Percentiles rank a stretch among this genome's conserved stretches.
Conservation (phyloP, 1,140 invertebrate genomes). For the Euwallacea similis region DNA sequence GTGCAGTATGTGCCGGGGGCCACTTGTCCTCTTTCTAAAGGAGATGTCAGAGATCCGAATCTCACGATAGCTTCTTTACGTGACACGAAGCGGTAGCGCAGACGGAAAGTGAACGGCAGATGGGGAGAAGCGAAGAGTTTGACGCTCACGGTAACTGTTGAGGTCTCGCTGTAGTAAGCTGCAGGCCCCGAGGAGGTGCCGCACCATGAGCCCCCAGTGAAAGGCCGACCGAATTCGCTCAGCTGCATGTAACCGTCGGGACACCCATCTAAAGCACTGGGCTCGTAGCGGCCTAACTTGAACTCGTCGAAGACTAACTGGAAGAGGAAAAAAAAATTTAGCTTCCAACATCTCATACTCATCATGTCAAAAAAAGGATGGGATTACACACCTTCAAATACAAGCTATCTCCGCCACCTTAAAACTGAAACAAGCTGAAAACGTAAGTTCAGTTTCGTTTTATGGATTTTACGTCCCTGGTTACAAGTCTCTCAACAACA, state of each 20-base stretch:
- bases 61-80: slow-evolving; percentile 74
- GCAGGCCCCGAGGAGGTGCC: slow-evolving; percentile 72
- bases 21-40: slow-evolving; percentile 74
- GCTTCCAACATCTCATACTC: not conserved
- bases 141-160: slow-evolving; percentile 77
- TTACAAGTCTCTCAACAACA: slow-evolving; percentile 1
- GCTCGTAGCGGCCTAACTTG: slow-evolving; percentile 75
- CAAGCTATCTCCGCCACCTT: not conserved
- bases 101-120: slow-evolving; percentile 70
- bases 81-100: slow-evolving; percentile 78
- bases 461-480: not conserved
- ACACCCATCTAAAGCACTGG: slow-evolving; percentile 66
- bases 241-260: slow-evolving; percentile 84
- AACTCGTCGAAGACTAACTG: slow-evolving; percentile 83
- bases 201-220: slow-evolving; percentile 84
- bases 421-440: not conserved
- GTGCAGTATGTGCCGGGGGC: slow-evolving; percentile 87
- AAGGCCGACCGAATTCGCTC: slow-evolving; percentile 76
- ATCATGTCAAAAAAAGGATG: not conserved
- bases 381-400: no score
- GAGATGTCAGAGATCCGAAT: slow-evolving; percentile 70
- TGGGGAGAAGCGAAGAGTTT: slow-evolving; percentile 67
- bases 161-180: slow-evolving; percentile 84
- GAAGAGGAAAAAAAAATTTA: slow-evolving; percentile 42
- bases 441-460: not conserved